These are phyloP conservation scores for Gymnorhina tibicen DNA, from an alignment of 2,113 vertebrate species.

Conservation along the genomic window DNA sequence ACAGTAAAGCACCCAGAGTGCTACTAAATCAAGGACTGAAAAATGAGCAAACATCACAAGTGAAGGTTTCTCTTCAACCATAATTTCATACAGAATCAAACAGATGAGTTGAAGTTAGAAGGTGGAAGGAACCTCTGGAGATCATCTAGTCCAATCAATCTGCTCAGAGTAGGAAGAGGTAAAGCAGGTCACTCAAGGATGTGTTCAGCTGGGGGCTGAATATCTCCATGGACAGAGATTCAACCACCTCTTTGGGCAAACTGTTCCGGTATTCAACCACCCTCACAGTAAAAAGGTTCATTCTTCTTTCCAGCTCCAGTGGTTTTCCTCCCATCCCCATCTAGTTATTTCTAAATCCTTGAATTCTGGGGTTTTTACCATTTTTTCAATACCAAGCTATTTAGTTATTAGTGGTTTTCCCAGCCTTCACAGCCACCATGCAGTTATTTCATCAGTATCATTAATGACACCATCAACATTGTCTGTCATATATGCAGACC, in stretches of 20 bases:
- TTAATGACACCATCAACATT: not conserved
- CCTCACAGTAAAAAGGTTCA: not conserved
- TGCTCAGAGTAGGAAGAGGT: not conserved
- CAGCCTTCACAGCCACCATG: not conserved
- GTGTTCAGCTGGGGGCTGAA: rapidly evolving
- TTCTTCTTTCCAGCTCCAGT: not conserved
- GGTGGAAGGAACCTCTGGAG: not conserved
- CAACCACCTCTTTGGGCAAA: not conserved
- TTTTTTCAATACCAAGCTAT: not conserved
- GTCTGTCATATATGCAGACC: not conserved
- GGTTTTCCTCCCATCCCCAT: not conserved
- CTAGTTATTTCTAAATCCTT: not conserved
- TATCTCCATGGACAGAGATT: not conserved
- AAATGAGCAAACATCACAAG: not conserved
- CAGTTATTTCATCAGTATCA: not conserved
- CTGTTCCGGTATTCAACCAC: not conserved
- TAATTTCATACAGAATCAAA: not conserved
- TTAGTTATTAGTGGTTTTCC: not conserved
- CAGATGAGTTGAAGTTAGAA: not conserved
- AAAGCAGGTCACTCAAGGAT: not conserved
- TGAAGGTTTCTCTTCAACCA: not conserved
- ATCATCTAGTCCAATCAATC: not conserved
- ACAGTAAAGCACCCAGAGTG: not conserved
- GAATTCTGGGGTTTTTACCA: not conserved
- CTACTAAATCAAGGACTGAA: not conserved